These are phyloP conservation scores for Bugulina stolonifera DNA, from an alignment of 2,888 invertebrate species.

Conservation along the genomic window DNA sequence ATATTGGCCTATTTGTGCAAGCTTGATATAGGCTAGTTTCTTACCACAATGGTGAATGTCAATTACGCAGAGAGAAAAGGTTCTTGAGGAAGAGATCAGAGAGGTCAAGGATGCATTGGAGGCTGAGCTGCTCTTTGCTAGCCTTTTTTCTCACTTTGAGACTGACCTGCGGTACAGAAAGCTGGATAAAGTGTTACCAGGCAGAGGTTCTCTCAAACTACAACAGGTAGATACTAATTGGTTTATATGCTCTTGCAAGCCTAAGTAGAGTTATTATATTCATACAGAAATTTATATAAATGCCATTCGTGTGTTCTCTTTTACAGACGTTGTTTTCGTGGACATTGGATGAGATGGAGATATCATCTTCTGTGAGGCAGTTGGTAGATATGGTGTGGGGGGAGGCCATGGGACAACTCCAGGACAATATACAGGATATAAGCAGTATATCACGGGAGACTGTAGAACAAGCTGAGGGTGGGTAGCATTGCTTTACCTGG, in stretches of 20 bases:
- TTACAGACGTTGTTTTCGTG: slow-evolving; percentile 1
- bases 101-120: background rate
- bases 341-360: background rate
- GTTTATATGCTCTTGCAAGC: too few species aligned
- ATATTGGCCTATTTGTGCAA: too few species aligned
- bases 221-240: too few species aligned
- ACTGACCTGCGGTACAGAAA: background rate
- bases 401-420: slow-evolving; percentile 43
- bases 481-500: too few species aligned
- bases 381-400: slow-evolving; percentile 45
- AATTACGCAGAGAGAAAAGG: slow-evolving; percentile 26
- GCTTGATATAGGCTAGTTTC: too few species aligned
- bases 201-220: slow-evolving; percentile 1
- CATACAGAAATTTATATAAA: too few species aligned
- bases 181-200: background rate
- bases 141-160: background rate
- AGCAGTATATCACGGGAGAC: slow-evolving; percentile 32
- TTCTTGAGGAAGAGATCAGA: slow-evolving; percentile 30
- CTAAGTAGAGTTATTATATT: background rate
- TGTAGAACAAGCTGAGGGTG: slow-evolving; percentile 38
- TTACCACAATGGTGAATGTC: too few species aligned
- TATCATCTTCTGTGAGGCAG: slow-evolving; percentile 31
- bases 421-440: slow-evolving; percentile 33
- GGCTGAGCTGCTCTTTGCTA: slow-evolving; percentile 9
- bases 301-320: too few species aligned